These are phyloP conservation scores for Melieria picta DNA, from an alignment of 2,888 invertebrate species.

Conservation along the genomic window DNA sequence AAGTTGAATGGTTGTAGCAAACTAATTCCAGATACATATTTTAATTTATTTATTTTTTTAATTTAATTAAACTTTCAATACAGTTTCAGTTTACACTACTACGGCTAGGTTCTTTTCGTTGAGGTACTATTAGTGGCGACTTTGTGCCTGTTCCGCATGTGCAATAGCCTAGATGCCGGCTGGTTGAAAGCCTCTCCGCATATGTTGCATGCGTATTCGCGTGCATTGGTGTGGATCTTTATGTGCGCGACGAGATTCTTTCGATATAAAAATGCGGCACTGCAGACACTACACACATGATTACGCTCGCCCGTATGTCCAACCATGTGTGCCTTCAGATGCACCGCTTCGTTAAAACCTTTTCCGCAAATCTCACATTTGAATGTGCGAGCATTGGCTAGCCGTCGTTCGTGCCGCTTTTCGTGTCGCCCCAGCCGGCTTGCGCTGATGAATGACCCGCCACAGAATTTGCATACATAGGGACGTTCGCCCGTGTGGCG, in stretches of 20 bases:
- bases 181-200: constrained; percentile 26
- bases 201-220: constrained; percentile 18
- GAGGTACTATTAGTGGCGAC: background rate
- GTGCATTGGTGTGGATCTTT: constrained; percentile 23
- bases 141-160: constrained; percentile 21
- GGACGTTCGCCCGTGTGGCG: constrained; percentile 44
- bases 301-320: constrained; percentile 26
- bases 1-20: too few relatives aligned
- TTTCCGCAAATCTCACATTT: constrained; percentile 33
- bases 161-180: constrained; percentile 12
- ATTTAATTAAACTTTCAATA: too few relatives aligned
- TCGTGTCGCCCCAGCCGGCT: constrained; percentile 11
- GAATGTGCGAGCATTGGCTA: constrained; percentile 37
- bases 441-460: constrained; percentile 17
- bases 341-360: constrained; percentile 8
- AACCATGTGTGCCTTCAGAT: too few relatives aligned
- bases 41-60: too few relatives aligned
- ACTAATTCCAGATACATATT: too few relatives aligned
- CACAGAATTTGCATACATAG: constrained; percentile 41
- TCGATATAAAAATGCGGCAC: constrained; percentile 19
- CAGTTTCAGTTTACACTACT: too few relatives aligned
- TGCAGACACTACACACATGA: constrained; percentile 8
- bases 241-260: constrained; percentile 17
- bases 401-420: constrained; percentile 38
- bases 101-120: too few relatives aligned